Conservation (phyloP, 2,888 invertebrate species). For the Drosophila basisetae region DNA sequence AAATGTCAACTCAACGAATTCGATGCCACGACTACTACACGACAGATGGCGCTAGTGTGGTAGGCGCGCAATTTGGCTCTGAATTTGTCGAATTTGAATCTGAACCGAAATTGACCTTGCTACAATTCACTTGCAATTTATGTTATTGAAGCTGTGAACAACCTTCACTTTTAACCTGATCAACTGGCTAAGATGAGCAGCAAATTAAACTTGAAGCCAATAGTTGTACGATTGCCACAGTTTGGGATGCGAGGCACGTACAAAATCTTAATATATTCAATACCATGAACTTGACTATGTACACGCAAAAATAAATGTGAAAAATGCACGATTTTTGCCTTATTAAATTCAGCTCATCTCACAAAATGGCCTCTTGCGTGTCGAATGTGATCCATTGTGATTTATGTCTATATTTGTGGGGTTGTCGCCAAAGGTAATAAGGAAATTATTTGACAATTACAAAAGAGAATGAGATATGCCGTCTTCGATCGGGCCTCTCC, state of each 20-base stretch:
- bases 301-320: slow-evolving; percentile 28
- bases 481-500: slow-evolving; percentile 29
- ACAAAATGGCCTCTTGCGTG: slow-evolving; percentile 6
- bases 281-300: slow-evolving; percentile 61
- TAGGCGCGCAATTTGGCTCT: not conserved
- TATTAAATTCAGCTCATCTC: slow-evolving; percentile 60
- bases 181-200: slow-evolving; percentile 7
- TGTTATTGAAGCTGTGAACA: not conserved
- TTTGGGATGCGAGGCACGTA: slow-evolving; percentile 42
- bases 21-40: accelerated
- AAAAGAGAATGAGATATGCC: slow-evolving; percentile 27
- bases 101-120: slow-evolving; percentile 28
- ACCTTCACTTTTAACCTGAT: slow-evolving; percentile 29
- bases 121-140: slow-evolving; percentile 16
- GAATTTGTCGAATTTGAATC: slow-evolving; percentile 4
- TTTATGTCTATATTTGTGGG: slow-evolving; percentile 18
- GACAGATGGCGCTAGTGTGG: slow-evolving; percentile 21
- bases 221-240: slow-evolving; percentile 6
- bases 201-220: not conserved
- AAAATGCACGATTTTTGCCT: slow-evolving; percentile 42
- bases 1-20: not conserved
- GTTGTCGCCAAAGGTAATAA: slow-evolving; percentile 39
- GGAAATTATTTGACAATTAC: slow-evolving; percentile 46
- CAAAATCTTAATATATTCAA: slow-evolving; percentile 41
- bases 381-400: slow-evolving; percentile 18